Base-by-base conservation (phyloP, 2,888 invertebrate species). In the Drosophila aldrichi region DNA sequence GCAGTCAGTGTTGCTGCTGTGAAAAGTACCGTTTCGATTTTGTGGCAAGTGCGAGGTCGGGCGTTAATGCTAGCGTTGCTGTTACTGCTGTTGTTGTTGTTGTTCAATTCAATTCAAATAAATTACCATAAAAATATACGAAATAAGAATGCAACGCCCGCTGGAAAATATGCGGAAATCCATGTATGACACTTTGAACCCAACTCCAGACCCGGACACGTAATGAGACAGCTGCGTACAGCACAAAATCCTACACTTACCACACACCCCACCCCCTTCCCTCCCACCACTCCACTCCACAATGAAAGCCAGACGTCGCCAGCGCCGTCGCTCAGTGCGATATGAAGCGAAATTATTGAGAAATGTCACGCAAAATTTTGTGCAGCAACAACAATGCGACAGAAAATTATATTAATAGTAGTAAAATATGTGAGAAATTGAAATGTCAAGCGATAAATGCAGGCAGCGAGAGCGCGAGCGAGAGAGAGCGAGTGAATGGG, bases 321-420 rank as follows among this genome's bases (percentile, higher is more conserved):
- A 20, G 3, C 44, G 44, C 2, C 16, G 46, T 46, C 34, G 36
- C 46, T 46, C 56, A 34, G 70, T 74, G 76, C 77, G 70, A 77
- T 85, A 72, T 71, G 69, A 54, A 62, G 63, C 73, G 72, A 85
- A 84, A 81, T 86, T 88, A 87, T 87, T 84, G 84, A 79, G 75
- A 86, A 86, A 88, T 84, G 87, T 87, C 87, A 87, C 87, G 87
- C 87, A 88, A 87, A 87, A 85, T 78, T 78, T 60, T 44, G 22
- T 66, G 36, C 43, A 44, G 46, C 65, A 63, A 18, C 57, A 44
- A 62, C 62, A 70, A 70, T 61, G 68, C 70, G 54, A 62, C 60
- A 81, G 52, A 64, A 83, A 74, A 63, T 70, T 58, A 67, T 61
- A 67, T 67, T 56, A 72, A 81, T 77, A 69, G 63, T 52, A 58